phyloP scores from a whole-genome alignment of 2,113 vertebrate genomes.

The Phrynosoma blainvillii region DNA sequence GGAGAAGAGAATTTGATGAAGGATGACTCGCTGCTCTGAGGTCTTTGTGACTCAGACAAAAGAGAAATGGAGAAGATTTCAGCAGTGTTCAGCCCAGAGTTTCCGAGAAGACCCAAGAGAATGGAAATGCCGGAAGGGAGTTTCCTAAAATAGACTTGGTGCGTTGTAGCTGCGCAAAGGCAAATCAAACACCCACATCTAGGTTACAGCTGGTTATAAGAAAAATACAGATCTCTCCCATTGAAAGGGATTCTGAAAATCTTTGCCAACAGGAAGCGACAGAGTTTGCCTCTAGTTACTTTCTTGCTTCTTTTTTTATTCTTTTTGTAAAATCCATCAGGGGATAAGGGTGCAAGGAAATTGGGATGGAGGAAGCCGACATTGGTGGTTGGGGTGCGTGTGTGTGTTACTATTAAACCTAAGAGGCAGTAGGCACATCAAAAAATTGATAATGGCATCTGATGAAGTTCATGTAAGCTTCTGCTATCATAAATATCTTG shows the following conservation, averaged over 20 bases:
- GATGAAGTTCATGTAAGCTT: background rate
- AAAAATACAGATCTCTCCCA: background rate
- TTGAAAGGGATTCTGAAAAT: background rate
- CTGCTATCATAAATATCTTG: background rate
- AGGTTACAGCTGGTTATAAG: conserved; percentile 10
- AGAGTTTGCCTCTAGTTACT: background rate
- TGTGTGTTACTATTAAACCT: too few relatives aligned
- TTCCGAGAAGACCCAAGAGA: conserved; percentile 10
- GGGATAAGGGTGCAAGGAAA: too few relatives aligned
- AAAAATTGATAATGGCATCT: background rate
- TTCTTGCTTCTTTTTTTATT: too few relatives aligned
- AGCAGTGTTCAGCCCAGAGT: conserved; percentile 5
- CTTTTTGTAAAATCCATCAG: too few relatives aligned
- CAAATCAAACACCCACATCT: conserved; percentile 28
- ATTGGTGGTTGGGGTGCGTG: background rate
- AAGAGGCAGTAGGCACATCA: background rate
- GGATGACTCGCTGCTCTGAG: background rate
- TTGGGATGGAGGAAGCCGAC: background rate
- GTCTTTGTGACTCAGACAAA: conserved; percentile 34
- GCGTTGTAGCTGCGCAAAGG: conserved; percentile 10
- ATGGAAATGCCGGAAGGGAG: conserved; percentile 18
- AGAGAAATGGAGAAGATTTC: conserved; percentile 1
- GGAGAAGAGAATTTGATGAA: background rate
- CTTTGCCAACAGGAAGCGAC: background rate
- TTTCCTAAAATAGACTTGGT: conserved; percentile 30